phyloP scores from a whole-genome alignment of 2,113 vertebrate genomes.

The Catharus minimus region DNA sequence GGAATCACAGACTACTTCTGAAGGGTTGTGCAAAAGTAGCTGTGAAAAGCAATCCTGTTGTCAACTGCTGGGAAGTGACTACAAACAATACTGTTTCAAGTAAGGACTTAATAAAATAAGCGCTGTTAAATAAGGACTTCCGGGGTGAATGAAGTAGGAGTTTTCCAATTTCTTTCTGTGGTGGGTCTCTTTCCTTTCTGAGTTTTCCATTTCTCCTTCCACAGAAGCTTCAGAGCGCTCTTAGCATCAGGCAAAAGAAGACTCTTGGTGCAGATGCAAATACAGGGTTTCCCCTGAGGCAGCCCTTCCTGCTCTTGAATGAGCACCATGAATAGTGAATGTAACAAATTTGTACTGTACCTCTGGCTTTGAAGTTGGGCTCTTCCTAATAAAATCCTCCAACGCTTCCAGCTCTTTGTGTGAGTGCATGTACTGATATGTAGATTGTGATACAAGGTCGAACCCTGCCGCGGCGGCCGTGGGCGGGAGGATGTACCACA shows the following conservation, averaged over 20 bases:
- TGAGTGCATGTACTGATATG: conserved; percentile 22
- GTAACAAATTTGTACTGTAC: conserved; percentile 53
- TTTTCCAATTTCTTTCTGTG: background rate
- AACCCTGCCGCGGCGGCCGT: background rate
- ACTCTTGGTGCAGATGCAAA: conserved; percentile 19
- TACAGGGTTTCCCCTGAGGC: conserved; percentile 2
- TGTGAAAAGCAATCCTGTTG: background rate
- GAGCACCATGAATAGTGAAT: conserved; percentile 42
- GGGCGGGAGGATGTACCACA: background rate
- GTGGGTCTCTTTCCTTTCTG: background rate
- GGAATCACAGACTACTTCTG: background rate
- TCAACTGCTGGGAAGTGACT: background rate
- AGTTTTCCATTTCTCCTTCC: accelerated
- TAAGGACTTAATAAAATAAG: background rate
- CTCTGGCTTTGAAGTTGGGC: conserved; percentile 54
- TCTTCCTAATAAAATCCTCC: conserved; percentile 53
- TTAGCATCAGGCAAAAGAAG: background rate
- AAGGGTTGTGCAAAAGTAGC: background rate
- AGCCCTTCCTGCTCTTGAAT: conserved; percentile 36
- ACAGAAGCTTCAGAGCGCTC: background rate
- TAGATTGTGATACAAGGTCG: conserved; percentile 43
- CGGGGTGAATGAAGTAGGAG: background rate
- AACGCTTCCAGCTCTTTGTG: conserved; percentile 52
- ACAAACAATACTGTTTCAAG: background rate
- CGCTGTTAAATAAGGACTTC: background rate